These are phyloP conservation scores for Hecatera dysodea DNA, from an alignment of 2,888 invertebrate species.

Conservation along the genomic window DNA sequence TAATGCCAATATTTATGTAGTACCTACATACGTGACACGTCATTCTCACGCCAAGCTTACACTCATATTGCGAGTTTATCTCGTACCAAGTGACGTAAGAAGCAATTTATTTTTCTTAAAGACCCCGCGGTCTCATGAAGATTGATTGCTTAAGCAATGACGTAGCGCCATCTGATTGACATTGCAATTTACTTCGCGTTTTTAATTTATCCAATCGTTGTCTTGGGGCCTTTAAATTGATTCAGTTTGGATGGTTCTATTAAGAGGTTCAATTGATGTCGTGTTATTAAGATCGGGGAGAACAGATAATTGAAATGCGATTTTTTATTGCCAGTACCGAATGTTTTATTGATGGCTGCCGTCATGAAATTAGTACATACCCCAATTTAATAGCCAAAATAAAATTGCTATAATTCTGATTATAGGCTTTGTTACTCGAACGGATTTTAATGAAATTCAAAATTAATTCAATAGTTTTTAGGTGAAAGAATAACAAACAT, in stretches of 20 bases:
- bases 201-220: conserved; percentile 84
- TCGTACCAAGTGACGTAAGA: conserved; percentile 70
- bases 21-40: conserved; percentile 67
- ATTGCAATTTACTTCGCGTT: conserved; percentile 87
- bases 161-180: conserved; percentile 84
- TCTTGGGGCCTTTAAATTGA: conserved; percentile 74
- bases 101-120: conserved; percentile 87
- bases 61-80: conserved; percentile 76
- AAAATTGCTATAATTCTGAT: no score
- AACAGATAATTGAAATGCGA: not conserved
- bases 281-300: conserved; percentile 1
- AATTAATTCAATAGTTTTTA: no score
- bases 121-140: conserved; percentile 82
- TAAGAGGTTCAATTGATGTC: conserved; percentile 36
- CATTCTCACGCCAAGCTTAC: conserved; percentile 65
- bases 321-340: not conserved
- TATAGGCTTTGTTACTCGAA: no score
- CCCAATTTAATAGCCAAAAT: no score
- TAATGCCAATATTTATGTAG: conserved; percentile 66
- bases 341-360: no score
- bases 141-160: conserved; percentile 84
- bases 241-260: conserved; percentile 65
- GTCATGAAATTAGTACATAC: no score
- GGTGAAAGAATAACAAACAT: no score
- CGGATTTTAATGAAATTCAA: no score